These are phyloP conservation scores for Nasonia vitripennis DNA, from an alignment of 1,140 invertebrate genomes.

Conservation along the genomic window DNA sequence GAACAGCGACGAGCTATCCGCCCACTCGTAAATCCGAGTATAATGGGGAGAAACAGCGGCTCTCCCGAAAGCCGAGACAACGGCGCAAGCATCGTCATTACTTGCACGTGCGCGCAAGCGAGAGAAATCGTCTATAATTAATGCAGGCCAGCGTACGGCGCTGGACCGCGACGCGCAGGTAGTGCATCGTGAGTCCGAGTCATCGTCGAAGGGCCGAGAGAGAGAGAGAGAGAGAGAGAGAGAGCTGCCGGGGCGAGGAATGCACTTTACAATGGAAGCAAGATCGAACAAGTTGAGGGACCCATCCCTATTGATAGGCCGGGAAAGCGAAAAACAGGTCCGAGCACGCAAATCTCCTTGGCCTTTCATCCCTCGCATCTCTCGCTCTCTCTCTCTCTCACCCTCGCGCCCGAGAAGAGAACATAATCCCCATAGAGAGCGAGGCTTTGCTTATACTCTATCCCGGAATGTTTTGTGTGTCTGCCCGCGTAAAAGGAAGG, in stretches of 20 bases:
- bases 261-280: slow-evolving; percentile 8
- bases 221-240: too few relatives aligned
- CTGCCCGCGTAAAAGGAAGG: slow-evolving; percentile 56
- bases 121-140: not conserved
- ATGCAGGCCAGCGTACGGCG: too few relatives aligned
- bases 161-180: not conserved
- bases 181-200: too few relatives aligned
- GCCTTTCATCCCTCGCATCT: not conserved
- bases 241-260: not conserved
- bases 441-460: not conserved
- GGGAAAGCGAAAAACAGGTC: slow-evolving; percentile 23
- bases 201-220: not conserved
- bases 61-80: not conserved
- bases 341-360: slow-evolving; percentile 1
- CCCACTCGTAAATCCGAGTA: too few relatives aligned
- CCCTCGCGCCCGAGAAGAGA: not conserved
- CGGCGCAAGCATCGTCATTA: not conserved
- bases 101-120: not conserved
- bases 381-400: not conserved
- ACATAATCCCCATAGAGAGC: not conserved
- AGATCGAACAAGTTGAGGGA: slow-evolving; percentile 16
- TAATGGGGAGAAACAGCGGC: too few relatives aligned
- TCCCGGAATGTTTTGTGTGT: slow-evolving; percentile 40
- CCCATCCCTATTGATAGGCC: too few relatives aligned
- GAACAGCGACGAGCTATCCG: too few relatives aligned